Evolutionary conservation across 2,888 invertebrate genomes (phyloP).

Genomic region (Synanthedon myopaeformis): DNA sequence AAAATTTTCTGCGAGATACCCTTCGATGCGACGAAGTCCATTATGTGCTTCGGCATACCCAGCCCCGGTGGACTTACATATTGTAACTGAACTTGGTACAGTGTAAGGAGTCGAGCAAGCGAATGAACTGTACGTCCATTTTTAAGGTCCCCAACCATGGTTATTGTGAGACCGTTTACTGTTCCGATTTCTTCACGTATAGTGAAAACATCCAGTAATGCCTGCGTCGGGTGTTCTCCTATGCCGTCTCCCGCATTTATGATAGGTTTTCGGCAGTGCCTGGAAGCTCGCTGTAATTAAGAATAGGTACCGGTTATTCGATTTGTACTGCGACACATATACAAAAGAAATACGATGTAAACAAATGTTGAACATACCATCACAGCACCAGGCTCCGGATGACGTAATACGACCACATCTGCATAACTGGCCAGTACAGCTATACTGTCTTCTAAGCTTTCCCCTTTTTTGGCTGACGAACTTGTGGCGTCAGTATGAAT

Average conservation of each 20-base stretch:
- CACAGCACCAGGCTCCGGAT: conserved; percentile 93
- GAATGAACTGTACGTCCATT: conserved; percentile 99
- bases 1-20: conserved; percentile 83
- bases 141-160: conserved; percentile 98
- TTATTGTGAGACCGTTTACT: conserved; percentile 96
- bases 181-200: conserved; percentile 99
- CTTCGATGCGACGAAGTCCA: conserved; percentile 80
- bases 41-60: conserved; percentile 91
- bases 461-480: conserved; percentile 97
- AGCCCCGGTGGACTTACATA: conserved; percentile 91
- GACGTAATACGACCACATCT: conserved; percentile 93
- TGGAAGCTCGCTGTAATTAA: conserved; percentile 78
- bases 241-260: conserved; percentile 98
- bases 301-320: not conserved
- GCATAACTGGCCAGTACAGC: conserved; percentile 91
- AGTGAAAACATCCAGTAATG: conserved; percentile 95
- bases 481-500: conserved; percentile 89
- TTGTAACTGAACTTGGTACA: conserved; percentile 92
- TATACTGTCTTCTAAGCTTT: conserved; percentile 90
- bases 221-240: conserved; percentile 98
- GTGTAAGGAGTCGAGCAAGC: conserved; percentile 89
- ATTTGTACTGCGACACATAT: not conserved
- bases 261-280: conserved; percentile 88
- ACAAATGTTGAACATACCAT: conserved; percentile 69
- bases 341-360: not conserved